These are phyloP conservation scores for Scaptodrosophila lebanonensis DNA, from an alignment of 1,140 invertebrate genomes.

Conservation along the genomic window DNA sequence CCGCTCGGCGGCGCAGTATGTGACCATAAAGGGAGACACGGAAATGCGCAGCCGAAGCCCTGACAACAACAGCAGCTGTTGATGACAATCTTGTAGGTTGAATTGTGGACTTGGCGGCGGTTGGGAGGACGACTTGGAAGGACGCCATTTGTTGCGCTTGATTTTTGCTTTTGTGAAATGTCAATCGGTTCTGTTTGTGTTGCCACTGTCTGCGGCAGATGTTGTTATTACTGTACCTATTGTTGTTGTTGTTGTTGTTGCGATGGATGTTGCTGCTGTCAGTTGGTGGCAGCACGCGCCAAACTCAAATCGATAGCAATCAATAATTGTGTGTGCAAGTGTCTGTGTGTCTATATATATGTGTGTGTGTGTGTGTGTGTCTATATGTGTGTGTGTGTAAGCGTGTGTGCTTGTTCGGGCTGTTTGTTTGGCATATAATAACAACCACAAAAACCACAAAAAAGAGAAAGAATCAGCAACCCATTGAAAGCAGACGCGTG, in stretches of 20 bases:
- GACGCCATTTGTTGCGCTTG: constrained; percentile 56
- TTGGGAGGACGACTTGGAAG: no score
- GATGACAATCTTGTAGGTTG: constrained; percentile 32
- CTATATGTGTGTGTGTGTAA: constrained; percentile 5
- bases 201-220: neutral
- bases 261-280: neutral
- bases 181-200: constrained; percentile 28
- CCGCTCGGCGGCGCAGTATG: no score
- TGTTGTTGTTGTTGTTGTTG: constrained; percentile 1
- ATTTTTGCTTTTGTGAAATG: constrained; percentile 46
- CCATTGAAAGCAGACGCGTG: no score
- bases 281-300: constrained; percentile 27
- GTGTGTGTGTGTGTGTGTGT: constrained; percentile 2
- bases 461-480: no score
- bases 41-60: no score
- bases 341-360: no score
- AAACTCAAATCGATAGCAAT: constrained; percentile 62
- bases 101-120: no score
- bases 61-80: constrained; percentile 28
- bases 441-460: no score
- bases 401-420: no score
- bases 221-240: no score
- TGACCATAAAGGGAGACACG: no score
- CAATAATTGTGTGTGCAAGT: constrained; percentile 41
- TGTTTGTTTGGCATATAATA: no score